Percentiles rank a stretch among this genome's conserved stretches.
These are phyloP conservation scores for Sceloporus undulatus DNA, from an alignment of 2,113 vertebrate genomes.

Conservation along the genomic window DNA sequence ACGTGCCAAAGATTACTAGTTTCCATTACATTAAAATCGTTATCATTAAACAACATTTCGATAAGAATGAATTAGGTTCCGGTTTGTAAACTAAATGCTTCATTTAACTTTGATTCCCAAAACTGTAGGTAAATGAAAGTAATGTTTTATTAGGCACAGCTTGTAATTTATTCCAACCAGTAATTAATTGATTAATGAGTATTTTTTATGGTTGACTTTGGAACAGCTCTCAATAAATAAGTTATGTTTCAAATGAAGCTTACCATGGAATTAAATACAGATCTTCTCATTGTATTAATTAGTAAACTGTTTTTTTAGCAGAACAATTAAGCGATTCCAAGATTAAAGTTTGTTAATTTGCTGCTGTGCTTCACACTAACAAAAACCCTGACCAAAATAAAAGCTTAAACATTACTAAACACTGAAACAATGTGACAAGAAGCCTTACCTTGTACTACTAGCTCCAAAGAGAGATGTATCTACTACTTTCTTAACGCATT, in stretches of 20 bases:
- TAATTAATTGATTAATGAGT: background rate
- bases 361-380: background rate
- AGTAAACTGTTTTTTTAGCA: constrained; percentile 38
- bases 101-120: background rate
- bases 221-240: background rate
- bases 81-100: background rate
- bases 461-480: background rate
- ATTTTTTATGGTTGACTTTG: background rate
- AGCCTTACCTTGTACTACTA: background rate
- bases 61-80: constrained; percentile 30
- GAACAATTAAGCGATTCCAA: background rate
- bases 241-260: background rate
- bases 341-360: background rate
- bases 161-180: constrained; percentile 1
- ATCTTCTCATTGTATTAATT: constrained; percentile 27
- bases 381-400: background rate
- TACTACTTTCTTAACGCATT: background rate
- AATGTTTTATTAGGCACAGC: constrained; percentile 42
- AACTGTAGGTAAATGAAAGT: background rate
- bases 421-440: background rate
- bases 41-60: constrained; percentile 47
- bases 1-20: background rate
- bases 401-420: background rate
- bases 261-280: constrained; percentile 27
- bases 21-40: constrained; percentile 34